A percentile compares a stretch with the other conserved stretches of the same genome.
Evolutionary conservation across 53 echinoderm and acorn worm genomes (phyloP).

Genomic region (Stichopus horrens): DNA sequence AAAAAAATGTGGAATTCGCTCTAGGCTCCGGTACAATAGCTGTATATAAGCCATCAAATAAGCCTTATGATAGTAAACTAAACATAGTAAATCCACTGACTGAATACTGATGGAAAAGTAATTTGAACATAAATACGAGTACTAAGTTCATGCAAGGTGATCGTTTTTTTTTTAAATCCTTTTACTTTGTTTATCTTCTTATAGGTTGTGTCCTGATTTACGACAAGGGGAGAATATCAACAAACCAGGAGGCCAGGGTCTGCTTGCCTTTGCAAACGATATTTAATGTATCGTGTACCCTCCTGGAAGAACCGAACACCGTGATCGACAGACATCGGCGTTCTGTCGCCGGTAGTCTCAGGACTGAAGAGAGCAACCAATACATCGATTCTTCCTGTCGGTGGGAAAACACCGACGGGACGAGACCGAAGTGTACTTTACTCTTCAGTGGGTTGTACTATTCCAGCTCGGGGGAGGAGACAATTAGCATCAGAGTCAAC

Average conservation of each 20-base stretch:
- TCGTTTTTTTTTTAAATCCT: background rate
- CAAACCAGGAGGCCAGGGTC: slow-evolving; percentile 1
- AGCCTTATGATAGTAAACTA: too few species aligned
- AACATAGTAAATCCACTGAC: too few species aligned
- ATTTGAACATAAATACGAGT: too few species aligned
- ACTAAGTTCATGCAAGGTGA: too few species aligned
- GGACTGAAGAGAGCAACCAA: slow-evolving; percentile 4
- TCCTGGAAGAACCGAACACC: slow-evolving; percentile 5
- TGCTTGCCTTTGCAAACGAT: background rate
- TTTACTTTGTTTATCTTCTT: background rate
- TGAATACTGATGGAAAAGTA: too few species aligned
- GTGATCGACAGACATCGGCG: slow-evolving; percentile 12
- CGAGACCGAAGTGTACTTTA: background rate
- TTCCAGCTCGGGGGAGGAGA: background rate
- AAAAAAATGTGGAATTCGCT: too few species aligned
- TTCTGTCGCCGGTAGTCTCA: background rate
- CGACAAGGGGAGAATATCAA: background rate
- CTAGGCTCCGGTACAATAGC: too few species aligned
- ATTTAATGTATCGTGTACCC: slow-evolving; percentile 6
- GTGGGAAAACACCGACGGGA: slow-evolving; percentile 22
- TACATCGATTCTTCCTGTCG: slow-evolving; percentile 13
- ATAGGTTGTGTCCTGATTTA: background rate
- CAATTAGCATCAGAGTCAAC: background rate
- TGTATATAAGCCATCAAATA: too few species aligned
- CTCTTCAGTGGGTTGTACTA: background rate